A percentile compares a stretch with the other conserved stretches of the same genome.
These are phyloP conservation scores for Eutolmus rufibarbis DNA, from an alignment of 2,888 invertebrate species.

Conservation along the genomic window DNA sequence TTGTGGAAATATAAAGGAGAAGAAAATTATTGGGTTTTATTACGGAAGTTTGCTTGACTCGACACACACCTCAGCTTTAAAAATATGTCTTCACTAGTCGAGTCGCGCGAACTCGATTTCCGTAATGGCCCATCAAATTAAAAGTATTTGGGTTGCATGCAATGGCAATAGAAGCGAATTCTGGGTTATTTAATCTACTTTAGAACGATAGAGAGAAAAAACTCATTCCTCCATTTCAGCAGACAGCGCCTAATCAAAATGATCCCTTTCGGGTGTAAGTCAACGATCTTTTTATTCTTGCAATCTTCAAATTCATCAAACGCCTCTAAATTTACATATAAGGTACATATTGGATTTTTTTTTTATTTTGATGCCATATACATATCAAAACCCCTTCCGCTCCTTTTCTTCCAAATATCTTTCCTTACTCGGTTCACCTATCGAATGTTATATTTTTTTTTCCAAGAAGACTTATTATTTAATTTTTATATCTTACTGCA, in stretches of 20 bases:
- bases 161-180: not conserved
- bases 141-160: not conserved
- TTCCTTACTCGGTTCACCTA: not conserved
- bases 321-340: not conserved
- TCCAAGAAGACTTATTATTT: too few relatives aligned
- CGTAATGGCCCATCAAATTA: too few relatives aligned
- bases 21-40: too few relatives aligned
- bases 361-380: not conserved
- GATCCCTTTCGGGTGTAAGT: not conserved
- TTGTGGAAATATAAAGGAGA: not conserved
- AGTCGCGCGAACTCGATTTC: too few relatives aligned
- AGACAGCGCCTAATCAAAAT: not conserved
- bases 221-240: not conserved
- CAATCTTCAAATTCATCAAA: not conserved
- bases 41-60: too few relatives aligned
- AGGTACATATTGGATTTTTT: not conserved
- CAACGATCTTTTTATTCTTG: not conserved
- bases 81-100: too few relatives aligned
- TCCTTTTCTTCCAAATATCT: not conserved
- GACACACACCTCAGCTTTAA: too few relatives aligned
- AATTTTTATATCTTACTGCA: too few relatives aligned
- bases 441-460: too few relatives aligned
- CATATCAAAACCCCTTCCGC: too few relatives aligned
- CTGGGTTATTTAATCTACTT: not conserved
- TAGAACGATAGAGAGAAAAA: not conserved